Evolutionary conservation across 1,140 invertebrate genomes (phyloP), one percentile per base, ranked within the genome.

Genomic region (Euwallacea fornicatus): DNA sequence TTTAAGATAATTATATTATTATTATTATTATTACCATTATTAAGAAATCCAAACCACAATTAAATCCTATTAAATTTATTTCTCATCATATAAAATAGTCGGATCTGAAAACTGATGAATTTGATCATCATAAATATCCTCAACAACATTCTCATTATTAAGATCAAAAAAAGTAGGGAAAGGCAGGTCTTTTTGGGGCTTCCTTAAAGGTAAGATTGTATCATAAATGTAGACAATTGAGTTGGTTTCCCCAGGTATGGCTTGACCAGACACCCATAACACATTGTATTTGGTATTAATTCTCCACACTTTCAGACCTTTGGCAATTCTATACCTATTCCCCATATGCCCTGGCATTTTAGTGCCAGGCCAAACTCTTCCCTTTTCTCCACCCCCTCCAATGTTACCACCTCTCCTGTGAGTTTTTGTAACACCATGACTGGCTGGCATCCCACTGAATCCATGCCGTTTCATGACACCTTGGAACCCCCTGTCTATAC

Each of bases 271-370:
- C 8, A 97, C 89, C 86, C 91, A 99, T 16, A 99, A 84, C 0
- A 98, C 89, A 85, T 98, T 98, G 79, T 96, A 91, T 80, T 96
- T 94, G 10, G 92, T 95, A 81, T 98, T 97, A 47, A 98, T 95
- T 73, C 96, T 87, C 81, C 92, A 86, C 75, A 99, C 91, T 88
- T 90, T 89, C 7, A 94, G 79, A 16, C 95, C 96, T 77, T 85
- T 85, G 10, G 88, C 76, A 44, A 86, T 85, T 74, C 91, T 86
- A 85, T 88, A 93, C 83, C 78, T 85, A 78, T 93, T 92, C 42
- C 98, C 98, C 97, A 99, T 98, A 77, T 97, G 93, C 44, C 98
- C 98, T 53, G 96, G 95, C 91, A 99, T 88, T 85, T 97, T 97
- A 42, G 93, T 97, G 64, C 98, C 98, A 59, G 94, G 94, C 91